Evolutionary conservation across 1,140 invertebrate genomes (phyloP).

Genomic region (Mamestra configurata): DNA sequence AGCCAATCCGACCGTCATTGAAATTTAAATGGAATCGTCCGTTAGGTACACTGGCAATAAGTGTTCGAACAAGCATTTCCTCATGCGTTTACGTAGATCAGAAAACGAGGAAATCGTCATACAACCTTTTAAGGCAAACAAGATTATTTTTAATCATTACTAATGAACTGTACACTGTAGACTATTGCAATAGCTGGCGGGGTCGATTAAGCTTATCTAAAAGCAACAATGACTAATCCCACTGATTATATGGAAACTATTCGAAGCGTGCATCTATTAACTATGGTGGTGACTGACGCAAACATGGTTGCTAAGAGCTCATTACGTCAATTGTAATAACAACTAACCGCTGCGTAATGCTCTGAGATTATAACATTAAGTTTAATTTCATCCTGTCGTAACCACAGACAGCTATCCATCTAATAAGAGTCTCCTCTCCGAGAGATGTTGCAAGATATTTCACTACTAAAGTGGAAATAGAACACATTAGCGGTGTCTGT

Average conservation of each 20-base stretch:
- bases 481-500: slow-evolving; percentile 50
- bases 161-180: slow-evolving; percentile 15
- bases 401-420: slow-evolving; percentile 14
- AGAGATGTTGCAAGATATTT: slow-evolving; percentile 33
- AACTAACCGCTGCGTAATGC: slow-evolving; percentile 6
- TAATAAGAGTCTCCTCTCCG: slow-evolving; percentile 28
- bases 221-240: slow-evolving; percentile 57
- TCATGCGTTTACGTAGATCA: slow-evolving; percentile 37
- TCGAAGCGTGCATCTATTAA: slow-evolving; percentile 53
- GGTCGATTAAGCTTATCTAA: slow-evolving; percentile 55
- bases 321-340: slow-evolving; percentile 41
- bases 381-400: slow-evolving; percentile 30
- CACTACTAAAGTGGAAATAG: slow-evolving; percentile 47
- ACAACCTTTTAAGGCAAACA: slow-evolving; percentile 32
- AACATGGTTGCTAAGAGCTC: slow-evolving; percentile 36
- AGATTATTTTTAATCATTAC: slow-evolving; percentile 20
- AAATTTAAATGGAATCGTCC: slow-evolving; percentile 45
- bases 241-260: slow-evolving; percentile 41
- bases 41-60: slow-evolving; percentile 42
- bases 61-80: slow-evolving; percentile 16
- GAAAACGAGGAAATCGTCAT: slow-evolving; percentile 40
- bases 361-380: slow-evolving; percentile 25
- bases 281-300: slow-evolving; percentile 53
- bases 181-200: not conserved
- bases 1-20: slow-evolving; percentile 22